These are phyloP conservation scores for Carcharodon carcharias DNA, from an alignment of 2,797 vertebrate species.

Conservation along the genomic window DNA sequence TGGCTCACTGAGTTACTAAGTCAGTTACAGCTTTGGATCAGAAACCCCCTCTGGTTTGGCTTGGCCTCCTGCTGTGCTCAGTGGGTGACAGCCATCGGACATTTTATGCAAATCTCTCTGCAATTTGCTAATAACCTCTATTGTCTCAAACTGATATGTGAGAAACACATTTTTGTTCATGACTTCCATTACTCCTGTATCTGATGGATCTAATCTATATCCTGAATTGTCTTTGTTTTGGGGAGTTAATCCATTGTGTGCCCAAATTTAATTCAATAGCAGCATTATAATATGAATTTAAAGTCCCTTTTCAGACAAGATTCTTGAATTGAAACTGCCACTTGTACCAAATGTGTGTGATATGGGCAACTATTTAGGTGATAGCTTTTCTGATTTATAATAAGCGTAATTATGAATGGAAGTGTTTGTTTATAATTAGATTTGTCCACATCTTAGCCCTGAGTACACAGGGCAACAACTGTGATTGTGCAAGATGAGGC, in stretches of 20 bases:
- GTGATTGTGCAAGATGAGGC: background rate
- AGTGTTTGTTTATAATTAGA: background rate
- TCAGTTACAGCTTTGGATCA: background rate
- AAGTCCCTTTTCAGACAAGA: background rate
- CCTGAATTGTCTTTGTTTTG: background rate
- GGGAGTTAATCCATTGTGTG: background rate
- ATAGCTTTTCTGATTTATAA: background rate
- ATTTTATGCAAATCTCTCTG: background rate
- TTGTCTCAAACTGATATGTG: background rate
- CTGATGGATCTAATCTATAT: background rate
- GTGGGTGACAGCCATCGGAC: background rate
- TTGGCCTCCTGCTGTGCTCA: background rate
- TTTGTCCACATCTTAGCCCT: background rate
- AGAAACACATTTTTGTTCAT: background rate
- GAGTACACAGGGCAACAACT: background rate
- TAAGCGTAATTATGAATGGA: background rate
- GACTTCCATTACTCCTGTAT: background rate
- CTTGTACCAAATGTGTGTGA: background rate
- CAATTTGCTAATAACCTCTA: background rate
- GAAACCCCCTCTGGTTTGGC: background rate
- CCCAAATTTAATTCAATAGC: background rate
- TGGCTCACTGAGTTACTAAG: background rate
- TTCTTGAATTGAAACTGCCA: background rate
- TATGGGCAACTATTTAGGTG: background rate
- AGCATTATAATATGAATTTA: background rate